Evolutionary conservation across 2,888 invertebrate species (phyloP).

Genomic region (Ceraclea dissimilis): DNA sequence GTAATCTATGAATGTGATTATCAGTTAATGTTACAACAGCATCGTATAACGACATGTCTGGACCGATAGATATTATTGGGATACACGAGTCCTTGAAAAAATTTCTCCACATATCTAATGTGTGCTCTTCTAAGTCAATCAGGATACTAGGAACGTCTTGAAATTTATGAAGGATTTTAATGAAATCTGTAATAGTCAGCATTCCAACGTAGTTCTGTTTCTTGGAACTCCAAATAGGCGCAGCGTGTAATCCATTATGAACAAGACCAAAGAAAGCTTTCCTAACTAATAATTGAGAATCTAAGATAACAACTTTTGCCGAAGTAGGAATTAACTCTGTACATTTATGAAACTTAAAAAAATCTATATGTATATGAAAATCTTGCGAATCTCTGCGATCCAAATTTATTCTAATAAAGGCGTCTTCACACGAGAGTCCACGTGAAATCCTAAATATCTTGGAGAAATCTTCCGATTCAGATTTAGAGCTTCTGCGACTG

Average conservation of each 20-base stretch:
- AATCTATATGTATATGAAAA: slow-evolving; percentile 7
- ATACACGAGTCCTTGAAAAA: slow-evolving; percentile 10
- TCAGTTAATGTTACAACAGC: slow-evolving; percentile 12
- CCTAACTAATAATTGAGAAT: slow-evolving; percentile 10
- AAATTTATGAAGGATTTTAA: slow-evolving; percentile 13
- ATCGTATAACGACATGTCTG: slow-evolving; percentile 15
- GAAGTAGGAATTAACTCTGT: slow-evolving; percentile 15
- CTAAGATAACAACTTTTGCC: slow-evolving; percentile 16
- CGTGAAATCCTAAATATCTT: slow-evolving; percentile 11
- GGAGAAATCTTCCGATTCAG: slow-evolving; percentile 3
- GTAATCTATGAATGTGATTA: slow-evolving; percentile 17
- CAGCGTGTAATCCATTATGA: slow-evolving; percentile 12
- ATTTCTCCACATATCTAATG: slow-evolving; percentile 14
- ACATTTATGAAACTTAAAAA: slow-evolving; percentile 15
- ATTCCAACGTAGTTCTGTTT: slow-evolving; percentile 11
- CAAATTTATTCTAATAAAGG: slow-evolving; percentile 7
- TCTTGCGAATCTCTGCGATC: neutral
- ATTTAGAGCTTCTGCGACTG: slow-evolving; percentile 5
- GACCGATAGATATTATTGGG: slow-evolving; percentile 11
- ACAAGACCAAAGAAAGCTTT: slow-evolving; percentile 16
- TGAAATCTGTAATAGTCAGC: slow-evolving; percentile 18
- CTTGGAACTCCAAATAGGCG: slow-evolving; percentile 13
- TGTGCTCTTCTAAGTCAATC: slow-evolving; percentile 15
- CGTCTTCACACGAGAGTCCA: slow-evolving; percentile 13
- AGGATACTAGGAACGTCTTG: slow-evolving; percentile 10